These are phyloP conservation scores for Myotis lucifugus DNA, from an alignment of 2,113 vertebrate species.

Conservation along the genomic window DNA sequence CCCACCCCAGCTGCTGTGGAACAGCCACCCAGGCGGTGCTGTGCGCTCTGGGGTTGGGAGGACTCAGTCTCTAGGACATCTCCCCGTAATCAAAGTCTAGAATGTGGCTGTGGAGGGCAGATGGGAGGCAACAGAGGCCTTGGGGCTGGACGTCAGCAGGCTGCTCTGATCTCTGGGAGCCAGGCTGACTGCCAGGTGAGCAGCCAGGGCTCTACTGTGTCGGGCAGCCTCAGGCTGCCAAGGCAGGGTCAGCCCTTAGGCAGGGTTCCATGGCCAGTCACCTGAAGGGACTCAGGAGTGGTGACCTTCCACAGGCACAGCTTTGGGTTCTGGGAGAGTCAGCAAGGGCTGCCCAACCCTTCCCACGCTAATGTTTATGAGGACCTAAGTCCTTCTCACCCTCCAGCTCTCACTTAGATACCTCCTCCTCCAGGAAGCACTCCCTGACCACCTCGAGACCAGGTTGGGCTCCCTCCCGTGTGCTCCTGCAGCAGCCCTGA, in stretches of 20 bases:
- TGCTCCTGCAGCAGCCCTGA: background rate
- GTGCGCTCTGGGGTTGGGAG: background rate
- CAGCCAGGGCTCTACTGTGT: background rate
- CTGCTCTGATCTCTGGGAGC: background rate
- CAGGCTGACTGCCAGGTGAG: background rate
- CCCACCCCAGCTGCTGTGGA: background rate
- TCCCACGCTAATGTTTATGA: background rate
- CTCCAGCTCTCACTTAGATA: background rate
- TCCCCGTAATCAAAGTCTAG: background rate
- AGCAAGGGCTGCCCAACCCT: background rate
- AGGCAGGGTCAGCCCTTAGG: background rate
- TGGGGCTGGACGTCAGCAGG: background rate
- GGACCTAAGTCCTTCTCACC: background rate
- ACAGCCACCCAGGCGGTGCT: background rate
- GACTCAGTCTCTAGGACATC: background rate
- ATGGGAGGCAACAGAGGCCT: background rate
- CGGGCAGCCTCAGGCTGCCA: background rate
- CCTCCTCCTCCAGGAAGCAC: constrained; percentile 9
- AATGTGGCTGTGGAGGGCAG: background rate
- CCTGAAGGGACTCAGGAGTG: background rate
- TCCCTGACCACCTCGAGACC: background rate
- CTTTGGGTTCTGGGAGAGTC: background rate
- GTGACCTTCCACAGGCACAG: background rate
- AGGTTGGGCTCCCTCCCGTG: background rate
- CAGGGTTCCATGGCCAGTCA: background rate